A percentile compares a stretch with the other conserved stretches of the same genome.
phyloP scores from a whole-genome alignment of 2,113 vertebrate genomes.

The Acrocephalus arundinaceus region DNA sequence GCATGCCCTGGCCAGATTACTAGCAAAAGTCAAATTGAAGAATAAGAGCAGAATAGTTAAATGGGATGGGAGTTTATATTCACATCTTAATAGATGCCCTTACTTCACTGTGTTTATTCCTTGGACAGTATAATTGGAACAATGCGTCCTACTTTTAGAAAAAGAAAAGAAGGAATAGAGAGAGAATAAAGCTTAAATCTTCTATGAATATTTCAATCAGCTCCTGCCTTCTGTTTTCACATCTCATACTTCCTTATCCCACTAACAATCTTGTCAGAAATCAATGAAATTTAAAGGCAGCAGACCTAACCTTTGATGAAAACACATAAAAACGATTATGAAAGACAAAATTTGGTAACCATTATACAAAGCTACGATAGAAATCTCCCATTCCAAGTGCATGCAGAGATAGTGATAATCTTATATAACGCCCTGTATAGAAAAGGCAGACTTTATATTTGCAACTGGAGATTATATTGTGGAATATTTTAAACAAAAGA shows the following conservation, averaged over 20 bases:
- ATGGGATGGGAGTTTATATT: neutral
- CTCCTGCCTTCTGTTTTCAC: neutral
- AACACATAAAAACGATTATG: neutral
- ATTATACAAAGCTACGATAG: neutral
- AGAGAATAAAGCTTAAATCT: neutral
- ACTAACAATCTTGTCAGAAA: neutral
- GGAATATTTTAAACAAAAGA: neutral
- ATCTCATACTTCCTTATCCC: neutral
- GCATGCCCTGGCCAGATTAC: neutral
- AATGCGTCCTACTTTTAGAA: neutral
- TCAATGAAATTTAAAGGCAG: neutral
- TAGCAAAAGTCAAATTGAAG: neutral
- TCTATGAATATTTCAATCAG: neutral
- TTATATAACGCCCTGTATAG: neutral
- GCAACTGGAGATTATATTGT: neutral
- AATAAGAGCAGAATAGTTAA: neutral
- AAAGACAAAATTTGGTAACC: neutral
- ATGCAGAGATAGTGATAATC: neutral
- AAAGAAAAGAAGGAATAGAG: neutral
- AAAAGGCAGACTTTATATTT: neutral
- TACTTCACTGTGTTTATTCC: neutral
- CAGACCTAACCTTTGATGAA: neutral
- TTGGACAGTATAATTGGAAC: neutral
- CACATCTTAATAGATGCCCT: neutral
- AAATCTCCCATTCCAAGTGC: neutral